These are phyloP conservation scores for Ictalurus furcatus DNA, from an alignment of 2,113 vertebrate genomes.

Conservation along the genomic window DNA sequence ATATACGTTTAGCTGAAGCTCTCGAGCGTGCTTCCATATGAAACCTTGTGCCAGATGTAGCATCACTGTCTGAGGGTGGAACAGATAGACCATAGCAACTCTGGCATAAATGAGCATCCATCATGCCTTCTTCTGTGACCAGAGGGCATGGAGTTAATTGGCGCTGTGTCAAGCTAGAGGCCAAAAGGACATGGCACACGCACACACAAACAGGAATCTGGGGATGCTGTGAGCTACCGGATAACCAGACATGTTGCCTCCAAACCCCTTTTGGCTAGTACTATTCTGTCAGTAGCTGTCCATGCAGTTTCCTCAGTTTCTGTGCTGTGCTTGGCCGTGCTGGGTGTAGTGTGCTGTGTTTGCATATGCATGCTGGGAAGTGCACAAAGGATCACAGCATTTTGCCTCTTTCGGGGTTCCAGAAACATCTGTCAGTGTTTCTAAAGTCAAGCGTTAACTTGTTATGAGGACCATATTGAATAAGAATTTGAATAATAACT, in stretches of 20 bases:
- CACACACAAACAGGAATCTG: conserved; percentile 37
- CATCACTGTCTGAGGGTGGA: neutral
- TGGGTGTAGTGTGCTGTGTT: neutral
- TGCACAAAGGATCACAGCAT: neutral
- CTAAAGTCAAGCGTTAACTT: neutral
- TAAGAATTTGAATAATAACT: conserved; percentile 2
- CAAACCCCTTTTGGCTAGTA: conserved; percentile 41
- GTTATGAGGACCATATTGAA: neutral
- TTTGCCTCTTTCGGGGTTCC: neutral
- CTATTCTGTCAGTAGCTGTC: conserved; percentile 37
- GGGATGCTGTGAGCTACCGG: conserved; percentile 37
- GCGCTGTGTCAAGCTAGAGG: conserved; percentile 42
- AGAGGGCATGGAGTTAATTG: conserved; percentile 47
- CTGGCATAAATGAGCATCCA: conserved; percentile 35
- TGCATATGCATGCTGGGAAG: conserved; percentile 15
- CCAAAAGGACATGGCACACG: conserved; percentile 36
- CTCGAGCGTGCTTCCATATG: neutral
- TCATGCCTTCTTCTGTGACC: conserved; percentile 28
- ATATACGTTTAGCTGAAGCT: neutral
- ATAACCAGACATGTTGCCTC: conserved; percentile 50
- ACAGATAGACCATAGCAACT: neutral
- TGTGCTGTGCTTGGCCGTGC: neutral
- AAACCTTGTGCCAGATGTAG: conserved; percentile 7
- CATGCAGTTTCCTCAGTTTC: conserved; percentile 23
- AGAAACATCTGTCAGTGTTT: conserved; percentile 2